Conservation (phyloP, 2,888 invertebrate species). For the Parthenolecanium corni region DNA sequence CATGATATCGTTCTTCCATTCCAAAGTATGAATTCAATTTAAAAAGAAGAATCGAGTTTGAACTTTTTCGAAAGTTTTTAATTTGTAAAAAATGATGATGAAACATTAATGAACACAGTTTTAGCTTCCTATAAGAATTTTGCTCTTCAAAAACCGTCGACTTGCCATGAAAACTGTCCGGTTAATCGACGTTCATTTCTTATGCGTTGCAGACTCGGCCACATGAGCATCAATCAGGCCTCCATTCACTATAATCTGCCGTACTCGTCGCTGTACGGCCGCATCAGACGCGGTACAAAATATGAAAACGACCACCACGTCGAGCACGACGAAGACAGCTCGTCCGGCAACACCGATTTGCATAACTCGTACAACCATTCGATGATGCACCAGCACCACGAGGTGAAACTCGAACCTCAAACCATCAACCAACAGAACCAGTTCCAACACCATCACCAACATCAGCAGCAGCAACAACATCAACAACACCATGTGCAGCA, state of each 20-base stretch:
- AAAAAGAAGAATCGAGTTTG: no score
- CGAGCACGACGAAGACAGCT: slow-evolving; percentile 28
- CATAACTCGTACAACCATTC: slow-evolving; percentile 22
- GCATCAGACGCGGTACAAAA: slow-evolving; percentile 78
- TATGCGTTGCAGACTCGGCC: slow-evolving; percentile 56
- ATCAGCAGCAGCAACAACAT: slow-evolving; percentile 28
- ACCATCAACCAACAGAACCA: no score
- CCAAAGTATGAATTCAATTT: no score
- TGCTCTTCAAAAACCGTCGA: no score
- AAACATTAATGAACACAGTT: no score
- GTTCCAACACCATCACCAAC: slow-evolving; percentile 29
- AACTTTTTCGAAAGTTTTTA: no score
- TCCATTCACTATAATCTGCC: slow-evolving; percentile 84
- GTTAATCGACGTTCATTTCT: neutral
- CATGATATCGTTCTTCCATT: no score
- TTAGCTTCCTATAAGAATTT: no score
- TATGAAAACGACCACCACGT: slow-evolving; percentile 50
- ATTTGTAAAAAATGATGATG: no score
- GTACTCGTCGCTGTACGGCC: slow-evolving; percentile 77
- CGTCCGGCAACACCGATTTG: slow-evolving; percentile 22
- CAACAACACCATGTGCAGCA: slow-evolving; percentile 31
- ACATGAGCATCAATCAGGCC: slow-evolving; percentile 88
- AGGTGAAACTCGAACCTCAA: no score
- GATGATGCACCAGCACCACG: slow-evolving; percentile 26
- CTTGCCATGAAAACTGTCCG: no score